Base-by-base conservation (phyloP, 2,888 invertebrate species). In the Trichogramma evanescens region DNA sequence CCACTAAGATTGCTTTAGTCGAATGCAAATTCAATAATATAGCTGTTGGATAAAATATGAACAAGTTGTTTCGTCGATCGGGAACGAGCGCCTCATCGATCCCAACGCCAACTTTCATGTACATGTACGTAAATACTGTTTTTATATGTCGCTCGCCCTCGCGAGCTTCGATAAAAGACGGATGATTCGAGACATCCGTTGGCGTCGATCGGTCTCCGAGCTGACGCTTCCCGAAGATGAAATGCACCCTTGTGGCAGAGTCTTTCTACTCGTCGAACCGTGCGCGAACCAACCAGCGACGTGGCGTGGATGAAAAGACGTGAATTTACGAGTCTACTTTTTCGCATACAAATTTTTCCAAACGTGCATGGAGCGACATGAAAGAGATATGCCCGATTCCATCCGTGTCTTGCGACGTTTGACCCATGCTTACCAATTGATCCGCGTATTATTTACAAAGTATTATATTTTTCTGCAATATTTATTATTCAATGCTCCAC, bases 181-280 rank as follows among this genome's bases (percentile, higher is more conserved):
- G 74, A 77, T 76, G 73, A 74, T 73, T 66, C 67, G 58, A 64
- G 58, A 65, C 69, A 70, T 68, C 68, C 67, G 69, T 63, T 70
- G 70, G 69, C 66, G 72, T 69, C 74, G 74, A 77, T 77, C 76
- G 73, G 72, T 77, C 76, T 74, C 74, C 70, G 69, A 65, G 68
- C 73, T 77, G 77, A 76, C 76, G 74, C 71, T 49, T 58, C 63
- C 63, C 69, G 72, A 76, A 77, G 77, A 77, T 77, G 74, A 76
- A 77, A 76, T 74, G 75, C 73, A 77, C 76, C 77, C 76, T 71
- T 70, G 76, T 69, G 70, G 66, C 68, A 65, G 60, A 65, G 54
- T 64, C 50, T 46, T n/a, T 58, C 63, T 58, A 51, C 26, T 6
- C 59, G 56, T 62, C 55, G 60, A 57, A 59, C 60, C 61, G 41